Conservation (phyloP, 2,888 invertebrate genomes). For the Prostheceraeus crozeri region DNA sequence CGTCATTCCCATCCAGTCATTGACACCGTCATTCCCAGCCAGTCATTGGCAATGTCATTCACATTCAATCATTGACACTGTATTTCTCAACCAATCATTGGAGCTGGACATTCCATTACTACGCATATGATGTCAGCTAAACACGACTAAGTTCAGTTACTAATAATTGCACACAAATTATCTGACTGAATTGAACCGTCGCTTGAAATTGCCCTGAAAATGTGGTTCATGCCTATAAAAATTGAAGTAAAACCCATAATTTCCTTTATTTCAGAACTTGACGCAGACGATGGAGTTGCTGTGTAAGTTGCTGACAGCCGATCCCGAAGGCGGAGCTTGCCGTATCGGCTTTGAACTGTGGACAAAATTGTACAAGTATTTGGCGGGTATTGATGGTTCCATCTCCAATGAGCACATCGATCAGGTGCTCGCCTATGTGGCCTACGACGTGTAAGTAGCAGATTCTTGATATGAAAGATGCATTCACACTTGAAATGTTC, state of each 20-base stretch:
- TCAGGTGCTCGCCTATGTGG: constrained; percentile 49
- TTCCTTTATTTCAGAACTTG: constrained; percentile 62
- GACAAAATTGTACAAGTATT: constrained; percentile 54
- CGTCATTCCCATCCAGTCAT: too few species aligned
- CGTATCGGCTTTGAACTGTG: constrained; percentile 62
- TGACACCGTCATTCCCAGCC: too few species aligned
- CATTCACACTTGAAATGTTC: too few species aligned
- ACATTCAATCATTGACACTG: too few species aligned
- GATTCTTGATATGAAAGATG: neutral
- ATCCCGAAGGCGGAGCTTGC: constrained; percentile 74
- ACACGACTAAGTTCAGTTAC: too few species aligned
- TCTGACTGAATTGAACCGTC: too few species aligned
- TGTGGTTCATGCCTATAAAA: neutral
- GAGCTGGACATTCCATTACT: too few species aligned
- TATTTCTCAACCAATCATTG: too few species aligned
- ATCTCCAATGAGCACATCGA: constrained; percentile 52
- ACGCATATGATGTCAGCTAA: too few species aligned
- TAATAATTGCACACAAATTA: too few species aligned
- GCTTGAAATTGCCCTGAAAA: too few species aligned
- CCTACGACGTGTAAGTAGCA: constrained; percentile 53
- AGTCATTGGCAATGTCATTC: too few species aligned
- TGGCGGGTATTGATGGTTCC: constrained; percentile 55
- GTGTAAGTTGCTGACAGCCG: constrained; percentile 72
- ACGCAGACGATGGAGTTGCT: constrained; percentile 71
- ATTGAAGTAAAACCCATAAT: neutral